phyloP scores from a whole-genome alignment of 2,797 vertebrate species.

The Liparis tanakae region DNA sequence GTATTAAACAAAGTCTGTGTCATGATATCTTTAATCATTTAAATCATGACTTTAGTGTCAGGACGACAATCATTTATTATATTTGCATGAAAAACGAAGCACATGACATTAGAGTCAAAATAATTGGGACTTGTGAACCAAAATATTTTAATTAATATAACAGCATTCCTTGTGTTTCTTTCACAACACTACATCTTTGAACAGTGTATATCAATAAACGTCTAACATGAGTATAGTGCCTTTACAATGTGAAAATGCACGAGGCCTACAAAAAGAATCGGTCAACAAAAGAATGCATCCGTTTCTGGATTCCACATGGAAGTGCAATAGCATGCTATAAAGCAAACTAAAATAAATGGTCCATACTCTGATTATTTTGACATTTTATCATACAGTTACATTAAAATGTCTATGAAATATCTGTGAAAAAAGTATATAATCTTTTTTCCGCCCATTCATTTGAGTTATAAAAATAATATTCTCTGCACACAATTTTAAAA shows the following conservation, averaged over 20 bases:
- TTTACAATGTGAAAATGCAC: constrained; percentile 59
- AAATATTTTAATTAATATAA: constrained; percentile 72
- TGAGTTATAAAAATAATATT: constrained; percentile 85
- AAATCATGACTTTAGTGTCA: background rate
- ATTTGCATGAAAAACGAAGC: constrained; percentile 17
- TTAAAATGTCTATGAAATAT: constrained; percentile 83
- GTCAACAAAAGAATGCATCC: constrained; percentile 69
- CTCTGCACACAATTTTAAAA: constrained; percentile 82
- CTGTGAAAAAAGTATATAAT: constrained; percentile 86
- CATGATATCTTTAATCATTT: constrained; percentile 25
- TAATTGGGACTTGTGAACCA: constrained; percentile 47
- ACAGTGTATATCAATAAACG: constrained; percentile 64
- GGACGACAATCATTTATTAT: background rate
- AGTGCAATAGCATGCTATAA: constrained; percentile 79
- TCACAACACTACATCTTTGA: constrained; percentile 53
- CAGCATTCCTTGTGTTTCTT: constrained; percentile 69
- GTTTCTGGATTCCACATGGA: constrained; percentile 55
- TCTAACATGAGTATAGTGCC: constrained; percentile 58
- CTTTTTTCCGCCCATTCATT: constrained; percentile 58
- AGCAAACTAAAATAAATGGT: constrained; percentile 77
- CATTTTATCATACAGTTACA: constrained; percentile 72
- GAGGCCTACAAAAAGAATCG: constrained; percentile 61
- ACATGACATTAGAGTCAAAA: constrained; percentile 11
- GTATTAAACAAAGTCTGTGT: constrained; percentile 23
- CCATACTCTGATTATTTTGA: constrained; percentile 73